Evolutionary conservation across 2,113 vertebrate genomes (phyloP), one percentile per base, ranked within the genome.

Genomic region (Scomber japonicus): DNA sequence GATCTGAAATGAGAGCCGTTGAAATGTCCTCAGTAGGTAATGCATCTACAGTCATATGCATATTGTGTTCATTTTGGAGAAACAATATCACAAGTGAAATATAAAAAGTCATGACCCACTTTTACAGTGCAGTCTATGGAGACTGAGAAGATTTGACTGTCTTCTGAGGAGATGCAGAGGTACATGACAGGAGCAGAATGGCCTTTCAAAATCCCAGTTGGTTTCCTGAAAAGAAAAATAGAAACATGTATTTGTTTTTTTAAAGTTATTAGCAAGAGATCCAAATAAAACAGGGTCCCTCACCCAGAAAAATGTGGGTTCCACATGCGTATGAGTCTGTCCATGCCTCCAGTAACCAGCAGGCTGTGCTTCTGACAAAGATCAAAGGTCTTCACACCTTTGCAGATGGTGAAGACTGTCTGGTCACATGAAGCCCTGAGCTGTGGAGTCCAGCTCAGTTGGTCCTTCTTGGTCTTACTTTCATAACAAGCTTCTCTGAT

Each of bases 301-400:
- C 62, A 95, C 94, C 88, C 76, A 0, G 84, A 90, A 51, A 94
- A 75, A 70, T 89, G 82, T 11, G 96, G 94, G 75, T 95, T 96
- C 96, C 96, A 96, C 88, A 95, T 78, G 53, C 84, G 79, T 67
- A 96, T 73, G 1, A 93, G 82, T 70, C 53, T 10, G 83, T 95
- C 95, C 93, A 94, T 89, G 57, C 96, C 91, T 0, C 94, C 96
- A 0, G 95, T 94, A 67, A 95, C 90, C 68, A 96, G 69, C 75
- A 96, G 70, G 64, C 93, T 93, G 15, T 75, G 89, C 61, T 89
- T 94, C 61, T 90, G 87, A 71, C 85, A 93, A 56, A 95, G 86
- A 2, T 75, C 94, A 91, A 96, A 96, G 0, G 75, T 82, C 88
- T 94, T 95, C 50, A 94, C 91, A 55, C 94, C 95, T 91, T 91